Base-by-base conservation (phyloP, 2,888 invertebrate genomes). In the Pristionchus arcanus region DNA sequence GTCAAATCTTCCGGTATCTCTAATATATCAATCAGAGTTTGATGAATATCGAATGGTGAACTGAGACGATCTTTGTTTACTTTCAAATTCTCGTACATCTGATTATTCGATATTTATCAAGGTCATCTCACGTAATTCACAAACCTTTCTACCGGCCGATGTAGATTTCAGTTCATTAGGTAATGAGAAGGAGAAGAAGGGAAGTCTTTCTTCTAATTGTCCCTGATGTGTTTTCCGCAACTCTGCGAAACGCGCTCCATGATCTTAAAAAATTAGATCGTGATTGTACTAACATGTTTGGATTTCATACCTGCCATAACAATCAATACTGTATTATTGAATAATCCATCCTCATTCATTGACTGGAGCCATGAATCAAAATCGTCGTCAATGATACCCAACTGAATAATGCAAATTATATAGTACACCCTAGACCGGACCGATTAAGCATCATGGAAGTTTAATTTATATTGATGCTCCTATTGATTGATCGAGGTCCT, bases 241-340 rank as follows among this genome's bases (percentile, higher is more conserved):
- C 21, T 71, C 42, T 5, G 90, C 85, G 55, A 90, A 90, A 7
- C 90, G 85, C 71, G 85, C 85, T 2, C 90, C 90, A n/a, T 90
- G 90, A 31, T 90, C 89, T 11, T 97, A 97, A 98, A 98, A 5
- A n/a, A n/a, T n/a, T n/a, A n/a, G n/a, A n/a, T n/a, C n/a, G n/a
- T n/a, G n/a, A n/a, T n/a, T n/a, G n/a, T n/a, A n/a, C n/a, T n/a
- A n/a, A n/a, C n/a, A n/a, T n/a, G n/a, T n/a, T n/a, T n/a, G 98
- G 95, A 90, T 98, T 97, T 34, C 25, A 2, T 25, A 85, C 84
- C 87, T 59, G 94, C 93, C 95, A 96, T 95, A 1, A 96, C 91
- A 28, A 96, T 93, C 3, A 96, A 90, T 71, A 96, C 90, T 1
- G 95, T 95, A 63, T 94, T 93, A 83, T 95, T 92, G 5, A 96